phyloP scores from a whole-genome alignment of 2,797 vertebrate species.

The Sebastes diaconus region DNA sequence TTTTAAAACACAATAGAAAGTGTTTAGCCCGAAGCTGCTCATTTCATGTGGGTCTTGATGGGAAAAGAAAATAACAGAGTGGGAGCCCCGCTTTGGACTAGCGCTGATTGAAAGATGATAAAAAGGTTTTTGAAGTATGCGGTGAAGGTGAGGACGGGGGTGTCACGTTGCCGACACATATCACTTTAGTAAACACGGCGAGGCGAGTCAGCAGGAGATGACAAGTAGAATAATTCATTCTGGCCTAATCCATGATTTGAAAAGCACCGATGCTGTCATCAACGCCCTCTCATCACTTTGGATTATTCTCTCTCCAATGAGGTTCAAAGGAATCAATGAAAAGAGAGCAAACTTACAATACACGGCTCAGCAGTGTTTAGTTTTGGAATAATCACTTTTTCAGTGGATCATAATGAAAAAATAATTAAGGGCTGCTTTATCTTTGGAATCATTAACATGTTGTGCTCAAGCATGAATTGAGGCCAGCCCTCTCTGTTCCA shows the following conservation, averaged over 20 bases:
- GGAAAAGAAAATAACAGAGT: neutral
- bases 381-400: constrained; percentile 48
- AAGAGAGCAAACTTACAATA: constrained; percentile 15
- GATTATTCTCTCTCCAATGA: constrained; percentile 36
- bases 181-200: constrained; percentile 21
- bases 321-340: constrained; percentile 50
- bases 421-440: constrained; percentile 45
- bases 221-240: constrained; percentile 17
- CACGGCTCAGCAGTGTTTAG: constrained; percentile 27
- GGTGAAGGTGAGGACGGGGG: neutral
- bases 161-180: neutral
- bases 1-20: constrained; percentile 18
- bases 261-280: constrained; percentile 20
- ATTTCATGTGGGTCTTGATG: constrained; percentile 27
- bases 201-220: neutral
- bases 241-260: constrained; percentile 27
- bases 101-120: constrained; percentile 43
- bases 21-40: constrained; percentile 25
- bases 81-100: neutral
- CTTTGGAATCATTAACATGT: constrained; percentile 54
- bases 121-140: constrained; percentile 34
- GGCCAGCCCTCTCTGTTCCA: constrained; percentile 45
- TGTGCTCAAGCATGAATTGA: constrained; percentile 44
- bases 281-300: constrained; percentile 18
- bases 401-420: constrained; percentile 34